These are phyloP conservation scores for Pseudanteris insignis DNA, from an alignment of 2,888 invertebrate species.

Conservation along the genomic window DNA sequence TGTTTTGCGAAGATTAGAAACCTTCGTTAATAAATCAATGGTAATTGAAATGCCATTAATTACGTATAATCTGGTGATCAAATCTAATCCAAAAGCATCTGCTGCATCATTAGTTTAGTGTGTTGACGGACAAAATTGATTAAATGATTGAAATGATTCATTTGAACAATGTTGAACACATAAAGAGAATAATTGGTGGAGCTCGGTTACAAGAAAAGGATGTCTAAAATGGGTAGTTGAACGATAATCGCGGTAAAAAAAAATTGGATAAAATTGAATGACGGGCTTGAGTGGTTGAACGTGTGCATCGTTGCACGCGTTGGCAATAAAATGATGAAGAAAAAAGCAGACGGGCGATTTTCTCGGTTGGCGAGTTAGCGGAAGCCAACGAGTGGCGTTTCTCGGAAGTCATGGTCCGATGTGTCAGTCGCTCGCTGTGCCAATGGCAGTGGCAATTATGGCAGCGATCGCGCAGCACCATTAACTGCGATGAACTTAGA, in stretches of 20 bases:
- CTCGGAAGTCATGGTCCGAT: slow-evolving; percentile 26
- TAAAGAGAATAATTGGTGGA: too few species aligned
- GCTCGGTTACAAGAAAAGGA: too few species aligned
- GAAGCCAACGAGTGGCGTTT: slow-evolving; percentile 23
- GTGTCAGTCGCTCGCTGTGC: slow-evolving; percentile 24
- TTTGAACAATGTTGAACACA: too few species aligned
- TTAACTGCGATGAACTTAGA: slow-evolving; percentile 16
- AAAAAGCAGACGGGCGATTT: slow-evolving; percentile 23
- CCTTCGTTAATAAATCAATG: slow-evolving; percentile 27
- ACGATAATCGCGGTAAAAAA: too few species aligned
- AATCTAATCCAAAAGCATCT: slow-evolving; percentile 33
- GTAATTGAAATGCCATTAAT: slow-evolving; percentile 38
- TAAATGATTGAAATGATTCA: slow-evolving; percentile 13
- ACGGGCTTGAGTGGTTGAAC: too few species aligned
- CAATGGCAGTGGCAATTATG: slow-evolving; percentile 37
- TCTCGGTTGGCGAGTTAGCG: slow-evolving; percentile 16
- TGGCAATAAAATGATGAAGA: too few species aligned
- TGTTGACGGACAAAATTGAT: slow-evolving; percentile 21
- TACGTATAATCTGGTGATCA: slow-evolving; percentile 25
- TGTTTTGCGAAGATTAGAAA: not conserved
- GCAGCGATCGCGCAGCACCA: slow-evolving; percentile 28
- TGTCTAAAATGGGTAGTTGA: too few species aligned
- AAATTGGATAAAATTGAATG: too few species aligned
- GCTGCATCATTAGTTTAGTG: slow-evolving; percentile 22
- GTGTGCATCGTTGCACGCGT: too few species aligned